Percentiles rank a stretch among this genome's conserved stretches.
These are phyloP conservation scores for Cromileptes altivelis DNA, from an alignment of 2,113 vertebrate genomes.

Conservation along the genomic window DNA sequence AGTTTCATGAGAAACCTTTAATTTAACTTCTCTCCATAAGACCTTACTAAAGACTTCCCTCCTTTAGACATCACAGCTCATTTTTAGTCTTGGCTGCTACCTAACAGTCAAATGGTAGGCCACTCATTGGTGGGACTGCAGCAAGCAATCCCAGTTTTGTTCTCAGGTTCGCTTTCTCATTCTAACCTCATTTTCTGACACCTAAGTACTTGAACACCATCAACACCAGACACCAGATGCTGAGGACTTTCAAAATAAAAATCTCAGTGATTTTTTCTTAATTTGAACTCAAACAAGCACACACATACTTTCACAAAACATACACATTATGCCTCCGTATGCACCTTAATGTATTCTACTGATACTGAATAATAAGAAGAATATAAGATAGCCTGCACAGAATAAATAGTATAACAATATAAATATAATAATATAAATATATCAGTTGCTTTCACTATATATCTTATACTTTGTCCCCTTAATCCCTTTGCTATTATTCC, in stretches of 20 bases:
- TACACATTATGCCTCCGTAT: no score
- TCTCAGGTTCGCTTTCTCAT: neutral
- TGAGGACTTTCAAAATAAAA: no score
- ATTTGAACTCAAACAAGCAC: no score
- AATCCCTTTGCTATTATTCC: neutral
- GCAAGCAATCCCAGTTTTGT: neutral
- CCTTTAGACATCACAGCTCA: slow-evolving; percentile 29
- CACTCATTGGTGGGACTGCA: neutral
- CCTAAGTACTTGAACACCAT: neutral
- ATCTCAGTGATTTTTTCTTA: no score
- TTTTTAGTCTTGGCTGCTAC: slow-evolving; percentile 33
- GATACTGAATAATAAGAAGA: no score
- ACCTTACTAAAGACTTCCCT: slow-evolving; percentile 53
- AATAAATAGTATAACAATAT: no score
- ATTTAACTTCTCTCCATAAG: slow-evolving; percentile 64
- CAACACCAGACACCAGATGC: no score
- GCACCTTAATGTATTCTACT: no score
- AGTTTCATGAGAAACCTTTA: slow-evolving; percentile 65
- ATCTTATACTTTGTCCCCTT: neutral
- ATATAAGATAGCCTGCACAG: no score
- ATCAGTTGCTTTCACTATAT: neutral
- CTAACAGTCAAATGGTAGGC: slow-evolving; percentile 16
- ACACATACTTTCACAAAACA: no score
- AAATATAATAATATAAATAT: no score
- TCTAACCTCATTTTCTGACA: neutral